Base-by-base conservation (phyloP, 2,888 invertebrate genomes). In the Thera obeliscata region DNA sequence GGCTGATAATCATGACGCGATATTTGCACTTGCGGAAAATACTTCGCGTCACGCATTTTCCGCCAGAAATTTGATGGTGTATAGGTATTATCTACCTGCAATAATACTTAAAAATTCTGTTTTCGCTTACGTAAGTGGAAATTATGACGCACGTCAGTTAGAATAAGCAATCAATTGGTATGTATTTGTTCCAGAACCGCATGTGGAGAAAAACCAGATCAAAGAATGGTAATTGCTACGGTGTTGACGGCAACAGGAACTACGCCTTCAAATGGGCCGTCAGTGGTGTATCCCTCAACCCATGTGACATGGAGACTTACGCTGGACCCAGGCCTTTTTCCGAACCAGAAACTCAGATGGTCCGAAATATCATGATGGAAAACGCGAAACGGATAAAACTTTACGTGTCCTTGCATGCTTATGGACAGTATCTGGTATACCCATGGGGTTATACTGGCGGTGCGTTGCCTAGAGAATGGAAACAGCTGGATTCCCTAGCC, bases 161-260 rank as follows among this genome's bases (percentile, higher is more conserved):
- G 22, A 22, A 22, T 22, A 50, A 50, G 5, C n/a, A 49, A 49
- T 12, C 48, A 5, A 33, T 33, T 9, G 9, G 3, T 33, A 33
- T 9, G 33, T 52, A 38, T 56, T 73, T 76, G 74, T 81, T 76
- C 61, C 81, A 96, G 95, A 90, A 95, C 68, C 94, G 95, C 2
- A 71, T 95, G 74, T 96, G 96, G 96, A 93, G 96, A 64, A 95
- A 96, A 80, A 96, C 95, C 0, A 89, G 95, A 46, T 94, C 95
- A 0, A 83, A 82, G 67, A 74, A 75, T 3, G 70, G 74, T 1
- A 57, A 69, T 0, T 96, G 96, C 75, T 81, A 75, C 36, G 96
- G 97, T 2, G 95, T 95, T 0, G 96, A 96, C 75, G 94, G 95
- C 4, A 96, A 96, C 81, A 88, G 96, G 22, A 96, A 97, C 86